Conservation (phyloP, 2,113 vertebrate species). For the Canis aureus region DNA sequence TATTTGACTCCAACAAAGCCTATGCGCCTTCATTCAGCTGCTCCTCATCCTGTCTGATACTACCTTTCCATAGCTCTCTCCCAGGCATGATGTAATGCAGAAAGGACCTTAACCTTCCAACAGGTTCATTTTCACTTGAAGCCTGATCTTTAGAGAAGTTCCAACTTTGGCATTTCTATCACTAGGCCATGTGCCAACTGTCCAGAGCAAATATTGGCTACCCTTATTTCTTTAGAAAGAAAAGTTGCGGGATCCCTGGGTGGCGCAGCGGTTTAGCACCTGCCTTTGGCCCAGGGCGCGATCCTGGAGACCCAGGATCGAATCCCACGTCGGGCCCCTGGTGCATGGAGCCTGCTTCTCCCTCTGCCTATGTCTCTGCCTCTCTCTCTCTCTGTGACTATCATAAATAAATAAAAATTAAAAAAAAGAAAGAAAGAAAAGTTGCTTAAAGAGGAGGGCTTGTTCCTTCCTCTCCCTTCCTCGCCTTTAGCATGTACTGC, state of each 20-base stretch:
- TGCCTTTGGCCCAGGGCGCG: no score
- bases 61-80: background rate
- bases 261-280: no score
- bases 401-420: no score
- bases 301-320: no score
- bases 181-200: background rate
- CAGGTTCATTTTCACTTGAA: slow-evolving; percentile 15
- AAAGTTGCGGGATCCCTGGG: background rate
- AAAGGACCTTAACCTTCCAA: background rate
- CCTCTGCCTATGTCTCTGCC: no score
- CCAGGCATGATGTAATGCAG: background rate
- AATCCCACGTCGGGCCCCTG: no score
- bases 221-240: slow-evolving; percentile 20
- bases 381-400: no score
- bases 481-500: background rate
- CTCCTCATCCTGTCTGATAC: background rate
- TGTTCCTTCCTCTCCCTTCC: background rate
- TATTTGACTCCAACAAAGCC: background rate
- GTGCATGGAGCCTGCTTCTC: no score
- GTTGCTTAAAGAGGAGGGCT: background rate
- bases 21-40: background rate
- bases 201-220: background rate
- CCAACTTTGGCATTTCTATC: background rate
- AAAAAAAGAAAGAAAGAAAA: background rate
- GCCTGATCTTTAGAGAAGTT: background rate